A percentile compares a stretch with the other conserved stretches of the same genome.
These are phyloP conservation scores for Tenthredo mesomela DNA, from an alignment of 2,888 invertebrate genomes.

Conservation along the genomic window DNA sequence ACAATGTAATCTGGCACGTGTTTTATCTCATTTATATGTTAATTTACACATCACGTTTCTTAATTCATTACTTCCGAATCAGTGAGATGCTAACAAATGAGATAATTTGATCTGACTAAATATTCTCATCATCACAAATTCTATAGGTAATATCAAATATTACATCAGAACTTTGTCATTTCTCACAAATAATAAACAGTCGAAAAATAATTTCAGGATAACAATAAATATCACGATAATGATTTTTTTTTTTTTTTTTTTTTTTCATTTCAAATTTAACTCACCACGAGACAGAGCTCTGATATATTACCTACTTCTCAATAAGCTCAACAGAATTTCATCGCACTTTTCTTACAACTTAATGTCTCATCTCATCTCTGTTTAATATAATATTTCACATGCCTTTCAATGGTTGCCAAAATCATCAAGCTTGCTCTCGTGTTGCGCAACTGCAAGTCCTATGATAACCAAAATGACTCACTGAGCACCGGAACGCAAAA, in stretches of 20 bases:
- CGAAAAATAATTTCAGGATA: neutral
- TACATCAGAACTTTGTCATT: neutral
- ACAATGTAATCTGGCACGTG: conserved; percentile 15
- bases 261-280: neutral
- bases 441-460: neutral
- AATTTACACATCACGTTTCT: conserved; percentile 30
- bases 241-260: neutral
- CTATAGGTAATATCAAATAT: neutral
- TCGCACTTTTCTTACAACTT: neutral
- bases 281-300: neutral
- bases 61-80: conserved; percentile 34
- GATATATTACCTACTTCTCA: neutral
- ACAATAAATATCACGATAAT: neutral
- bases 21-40: conserved; percentile 16
- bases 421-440: too few species aligned
- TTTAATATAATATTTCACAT: too few species aligned
- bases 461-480: neutral
- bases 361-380: too few species aligned
- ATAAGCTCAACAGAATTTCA: neutral
- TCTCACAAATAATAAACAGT: neutral
- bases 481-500: neutral
- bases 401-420: too few species aligned
- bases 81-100: neutral
- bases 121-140: neutral
- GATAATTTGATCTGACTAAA: conserved; percentile 14